Evolutionary conservation across 2,888 invertebrate species (phyloP).

Genomic region (Melieria omissa): DNA sequence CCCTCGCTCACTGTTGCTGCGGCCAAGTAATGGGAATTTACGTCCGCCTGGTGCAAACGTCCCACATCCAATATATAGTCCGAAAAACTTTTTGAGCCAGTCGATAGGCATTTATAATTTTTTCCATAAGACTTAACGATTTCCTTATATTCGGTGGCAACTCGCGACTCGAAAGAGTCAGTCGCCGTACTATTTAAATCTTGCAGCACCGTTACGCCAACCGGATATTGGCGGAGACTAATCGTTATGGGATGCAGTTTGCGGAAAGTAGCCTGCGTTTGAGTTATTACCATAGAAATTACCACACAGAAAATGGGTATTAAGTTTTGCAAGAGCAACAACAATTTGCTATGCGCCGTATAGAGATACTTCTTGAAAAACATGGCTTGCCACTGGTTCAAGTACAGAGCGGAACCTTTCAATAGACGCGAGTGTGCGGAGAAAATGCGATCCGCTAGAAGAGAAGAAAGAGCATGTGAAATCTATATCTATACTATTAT

Average conservation of each 20-base stretch:
- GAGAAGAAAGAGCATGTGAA: constrained; percentile 26
- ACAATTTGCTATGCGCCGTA: constrained; percentile 75
- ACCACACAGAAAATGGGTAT: constrained; percentile 76
- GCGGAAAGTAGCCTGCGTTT: constrained; percentile 64
- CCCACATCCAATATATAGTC: constrained; percentile 55
- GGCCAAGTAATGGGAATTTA: constrained; percentile 70
- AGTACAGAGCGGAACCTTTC: constrained; percentile 61
- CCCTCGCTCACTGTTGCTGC: constrained; percentile 69
- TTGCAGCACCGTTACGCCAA: constrained; percentile 55
- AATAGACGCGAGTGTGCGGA: constrained; percentile 52
- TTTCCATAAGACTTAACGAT: constrained; percentile 48
- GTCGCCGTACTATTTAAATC: not conserved
- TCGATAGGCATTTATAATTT: constrained; percentile 44
- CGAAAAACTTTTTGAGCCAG: constrained; percentile 43
- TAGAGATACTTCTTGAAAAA: constrained; percentile 75
- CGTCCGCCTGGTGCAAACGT: constrained; percentile 59
- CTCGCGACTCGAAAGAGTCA: constrained; percentile 23
- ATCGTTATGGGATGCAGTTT: constrained; percentile 68
- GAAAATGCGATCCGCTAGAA: constrained; percentile 57
- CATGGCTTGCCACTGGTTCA: constrained; percentile 75
- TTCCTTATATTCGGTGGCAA: constrained; percentile 50
- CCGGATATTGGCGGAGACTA: constrained; percentile 52
- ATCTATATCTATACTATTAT: no score
- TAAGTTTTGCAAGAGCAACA: constrained; percentile 74
- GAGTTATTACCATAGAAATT: constrained; percentile 73